Percentiles rank a stretch among this genome's conserved stretches.
Conservation (phyloP, 2,888 invertebrate genomes). For the Hybos culiciformis region DNA sequence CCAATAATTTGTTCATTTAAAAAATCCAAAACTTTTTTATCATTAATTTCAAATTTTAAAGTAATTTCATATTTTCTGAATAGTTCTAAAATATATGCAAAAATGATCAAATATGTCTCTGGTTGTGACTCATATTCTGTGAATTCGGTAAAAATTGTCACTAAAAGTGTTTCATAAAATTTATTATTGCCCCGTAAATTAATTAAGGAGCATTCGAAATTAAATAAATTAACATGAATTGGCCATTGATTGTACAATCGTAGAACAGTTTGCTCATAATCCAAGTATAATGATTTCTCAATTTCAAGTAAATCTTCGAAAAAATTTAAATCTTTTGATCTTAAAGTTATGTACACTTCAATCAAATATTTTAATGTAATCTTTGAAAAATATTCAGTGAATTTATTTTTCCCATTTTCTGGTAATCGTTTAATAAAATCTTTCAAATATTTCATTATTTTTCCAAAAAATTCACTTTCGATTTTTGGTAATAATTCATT, state of each 20-base stretch:
- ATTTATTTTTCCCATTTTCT: slow-evolving; percentile 16
- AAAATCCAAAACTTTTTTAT: slow-evolving; percentile 11
- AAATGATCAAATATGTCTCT: slow-evolving; percentile 14
- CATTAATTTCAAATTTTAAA: slow-evolving; percentile 16
- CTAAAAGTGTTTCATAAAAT: slow-evolving; percentile 11
- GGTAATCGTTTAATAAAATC: slow-evolving; percentile 18
- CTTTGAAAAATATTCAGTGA: slow-evolving; percentile 16
- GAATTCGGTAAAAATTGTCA: slow-evolving; percentile 8
- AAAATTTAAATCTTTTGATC: slow-evolving; percentile 17
- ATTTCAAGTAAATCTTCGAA: slow-evolving; percentile 25
- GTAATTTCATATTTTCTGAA: slow-evolving; percentile 25
- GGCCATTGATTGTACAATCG: slow-evolving; percentile 15
- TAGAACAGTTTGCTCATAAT: slow-evolving; percentile 9
- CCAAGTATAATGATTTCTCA: slow-evolving; percentile 18
- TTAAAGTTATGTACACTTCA: slow-evolving; percentile 19
- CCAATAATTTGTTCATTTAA: slow-evolving; percentile 16
- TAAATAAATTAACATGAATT: slow-evolving; percentile 20
- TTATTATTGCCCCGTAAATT: slow-evolving; percentile 18
- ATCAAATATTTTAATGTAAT: slow-evolving; percentile 18
- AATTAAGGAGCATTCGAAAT: slow-evolving; percentile 22
- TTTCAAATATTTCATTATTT: slow-evolving; percentile 15
- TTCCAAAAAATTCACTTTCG: slow-evolving; percentile 21
- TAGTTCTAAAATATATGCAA: slow-evolving; percentile 22
- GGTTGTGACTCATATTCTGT: slow-evolving; percentile 8
- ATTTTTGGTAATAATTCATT: slow-evolving; percentile 12